A percentile compares a stretch with the other conserved stretches of the same genome.
These are phyloP conservation scores for Orgyia antiqua DNA, from an alignment of 2,888 invertebrate species.

Conservation along the genomic window DNA sequence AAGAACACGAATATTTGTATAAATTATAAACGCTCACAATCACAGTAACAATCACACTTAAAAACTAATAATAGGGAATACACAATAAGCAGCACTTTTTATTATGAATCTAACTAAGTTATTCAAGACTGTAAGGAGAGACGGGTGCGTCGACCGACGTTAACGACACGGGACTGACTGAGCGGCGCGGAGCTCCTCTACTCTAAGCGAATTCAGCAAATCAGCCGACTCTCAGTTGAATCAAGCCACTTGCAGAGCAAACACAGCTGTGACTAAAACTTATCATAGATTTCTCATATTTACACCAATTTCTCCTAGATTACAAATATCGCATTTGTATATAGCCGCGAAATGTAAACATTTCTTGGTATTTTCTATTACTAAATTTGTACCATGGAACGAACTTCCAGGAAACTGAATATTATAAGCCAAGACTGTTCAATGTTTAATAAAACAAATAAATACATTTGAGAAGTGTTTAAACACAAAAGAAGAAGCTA, in stretches of 20 bases:
- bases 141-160: constrained; percentile 35
- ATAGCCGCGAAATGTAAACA: too few relatives aligned
- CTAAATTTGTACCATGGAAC: too few relatives aligned
- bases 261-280: constrained; percentile 25
- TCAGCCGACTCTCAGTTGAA: constrained; percentile 7
- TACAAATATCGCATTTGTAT: too few relatives aligned
- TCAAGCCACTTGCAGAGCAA: constrained; percentile 20
- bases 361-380: too few relatives aligned
- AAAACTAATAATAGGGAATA: constrained; percentile 8
- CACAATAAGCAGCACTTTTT: constrained; percentile 34
- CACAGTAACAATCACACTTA: constrained; percentile 13
- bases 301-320: constrained; percentile 14
- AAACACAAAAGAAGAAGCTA: too few relatives aligned
- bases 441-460: too few relatives aligned
- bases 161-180: constrained; percentile 43
- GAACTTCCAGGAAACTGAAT: too few relatives aligned
- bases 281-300: constrained; percentile 21
- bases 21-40: not conserved
- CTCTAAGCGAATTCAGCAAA: not conserved
- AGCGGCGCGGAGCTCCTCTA: not conserved
- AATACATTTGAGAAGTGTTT: too few relatives aligned
- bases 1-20: constrained; percentile 9
- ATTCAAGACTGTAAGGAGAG: too few relatives aligned
- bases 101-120: constrained; percentile 15
- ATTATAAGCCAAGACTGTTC: too few relatives aligned